Base-by-base conservation (phyloP, 1,140 invertebrate genomes). In the Drosophila melanica region DNA sequence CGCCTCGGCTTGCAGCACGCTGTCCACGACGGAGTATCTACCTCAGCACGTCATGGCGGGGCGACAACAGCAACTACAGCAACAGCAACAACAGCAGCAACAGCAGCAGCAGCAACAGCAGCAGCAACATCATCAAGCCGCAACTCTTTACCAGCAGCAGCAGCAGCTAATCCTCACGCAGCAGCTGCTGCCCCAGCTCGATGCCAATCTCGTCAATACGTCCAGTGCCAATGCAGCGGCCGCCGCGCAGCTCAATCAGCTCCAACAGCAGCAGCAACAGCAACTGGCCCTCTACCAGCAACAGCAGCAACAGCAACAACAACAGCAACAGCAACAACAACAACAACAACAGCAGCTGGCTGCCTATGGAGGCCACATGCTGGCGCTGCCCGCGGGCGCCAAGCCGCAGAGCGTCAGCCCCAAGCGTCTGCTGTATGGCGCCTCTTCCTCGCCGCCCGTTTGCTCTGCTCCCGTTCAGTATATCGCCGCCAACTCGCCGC, bases 201-300 rank as follows among this genome's bases (percentile, higher is more conserved):
- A 90, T 59, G 67, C 79, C 45, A 90, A 77, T 44, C 77, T 90
- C 66, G 89, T 89, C 74, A 90, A 91, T 82, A 87, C 90, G 90
- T 91, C 90, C 90, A 91, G 87, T 70, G 84, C 90, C 75, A 91
- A 90, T 66, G 84, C 89, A 59, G 79, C 82, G 35, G 81, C 87
- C 20, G 81, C 87, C 23, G 77, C 87, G 7, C 78, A 91, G 76
- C 90, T 91, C 37, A 79, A 74, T 50, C 69, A 90, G 57, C 80
- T 89, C 53, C 85, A 90, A 33, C 78, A 79, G 66, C 86, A 87
- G 54, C 79, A 79, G 20, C 77, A 79, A 68, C 75, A 73, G 23
- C 72, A 75, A 27, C 74, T 60, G 60, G 68, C 58, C 44, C 79
- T 60, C 66, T 78, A 79, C 69, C 79, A 81, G 75, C 79, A 81